phyloP scores from a whole-genome alignment of 2,113 vertebrate species.

The Antechinus stuartii region DNA sequence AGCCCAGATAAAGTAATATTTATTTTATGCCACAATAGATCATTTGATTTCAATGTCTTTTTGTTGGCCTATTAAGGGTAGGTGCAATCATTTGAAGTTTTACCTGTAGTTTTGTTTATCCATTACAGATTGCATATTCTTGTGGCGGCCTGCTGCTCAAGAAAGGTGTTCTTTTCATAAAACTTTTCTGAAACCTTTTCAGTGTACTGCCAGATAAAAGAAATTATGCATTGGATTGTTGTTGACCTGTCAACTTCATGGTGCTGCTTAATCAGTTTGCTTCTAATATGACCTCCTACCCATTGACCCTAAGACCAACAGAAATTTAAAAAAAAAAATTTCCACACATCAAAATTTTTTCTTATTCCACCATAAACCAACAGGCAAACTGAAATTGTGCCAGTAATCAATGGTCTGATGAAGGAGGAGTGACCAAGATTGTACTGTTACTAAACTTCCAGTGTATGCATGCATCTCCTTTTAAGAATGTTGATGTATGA shows the following conservation, averaged over 20 bases:
- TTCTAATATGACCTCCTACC: conserved; percentile 46
- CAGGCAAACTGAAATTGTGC: conserved; percentile 69
- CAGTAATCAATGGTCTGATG: conserved; percentile 65
- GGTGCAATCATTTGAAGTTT: conserved; percentile 43
- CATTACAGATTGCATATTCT: conserved; percentile 24
- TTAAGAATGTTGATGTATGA: conserved; percentile 74
- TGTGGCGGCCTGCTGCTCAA: conserved; percentile 49
- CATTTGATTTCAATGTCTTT: conserved; percentile 59
- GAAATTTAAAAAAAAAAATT: conserved; percentile 62
- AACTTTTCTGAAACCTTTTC: conserved; percentile 47
- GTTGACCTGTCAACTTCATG: conserved; percentile 70
- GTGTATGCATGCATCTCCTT: conserved; percentile 78
- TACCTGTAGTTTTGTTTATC: conserved; percentile 26
- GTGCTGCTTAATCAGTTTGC: conserved; percentile 74
- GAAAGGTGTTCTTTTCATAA: conserved; percentile 37
- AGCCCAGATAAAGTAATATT: conserved; percentile 50
- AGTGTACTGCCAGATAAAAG: conserved; percentile 45
- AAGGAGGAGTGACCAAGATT: conserved; percentile 67
- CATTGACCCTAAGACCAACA: conserved; percentile 60
- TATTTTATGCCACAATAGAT: conserved; percentile 57
- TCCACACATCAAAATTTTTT: conserved; percentile 34
- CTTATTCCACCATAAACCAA: conserved; percentile 69
- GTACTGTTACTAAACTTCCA: conserved; percentile 75
- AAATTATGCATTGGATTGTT: conserved; percentile 67
- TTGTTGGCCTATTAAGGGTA: conserved; percentile 50